Conservation (phyloP, 2,888 invertebrate species). For the Drosophila siamana region DNA sequence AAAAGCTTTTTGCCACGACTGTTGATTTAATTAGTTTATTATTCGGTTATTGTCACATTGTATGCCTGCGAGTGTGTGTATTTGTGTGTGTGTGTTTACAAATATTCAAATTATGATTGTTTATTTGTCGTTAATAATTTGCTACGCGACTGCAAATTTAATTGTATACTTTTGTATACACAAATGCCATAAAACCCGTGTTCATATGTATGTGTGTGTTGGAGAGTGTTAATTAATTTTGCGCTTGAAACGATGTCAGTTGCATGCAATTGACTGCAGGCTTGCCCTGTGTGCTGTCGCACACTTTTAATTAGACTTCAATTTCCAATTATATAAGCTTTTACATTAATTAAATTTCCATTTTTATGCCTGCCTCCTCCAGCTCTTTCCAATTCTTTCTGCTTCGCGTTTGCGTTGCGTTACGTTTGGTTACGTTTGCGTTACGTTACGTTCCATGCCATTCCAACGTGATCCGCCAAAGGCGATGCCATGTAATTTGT, state of each 20-base stretch:
- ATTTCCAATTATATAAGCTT: constrained; percentile 72
- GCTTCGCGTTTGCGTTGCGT: background rate
- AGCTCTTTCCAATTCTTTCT: no score
- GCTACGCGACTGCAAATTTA: constrained; percentile 56
- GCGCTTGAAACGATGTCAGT: constrained; percentile 71
- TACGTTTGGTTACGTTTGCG: no score
- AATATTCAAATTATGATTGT: constrained; percentile 65
- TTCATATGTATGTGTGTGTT: constrained; percentile 40
- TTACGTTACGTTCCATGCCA: background rate
- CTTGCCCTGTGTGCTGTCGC: constrained; percentile 46
- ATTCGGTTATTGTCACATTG: constrained; percentile 48
- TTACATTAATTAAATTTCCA: constrained; percentile 83
- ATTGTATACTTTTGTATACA: constrained; percentile 64
- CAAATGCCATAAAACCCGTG: constrained; percentile 28
- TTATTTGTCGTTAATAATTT: constrained; percentile 75
- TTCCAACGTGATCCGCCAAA: constrained; percentile 5
- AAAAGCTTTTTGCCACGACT: constrained; percentile 46
- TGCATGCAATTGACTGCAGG: constrained; percentile 69
- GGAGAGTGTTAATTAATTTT: constrained; percentile 78
- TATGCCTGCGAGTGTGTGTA: constrained; percentile 4
- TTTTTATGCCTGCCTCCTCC: constrained; percentile 61
- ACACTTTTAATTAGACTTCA: constrained; percentile 76
- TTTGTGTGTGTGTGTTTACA: constrained; percentile 23
- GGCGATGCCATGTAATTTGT: constrained; percentile 66
- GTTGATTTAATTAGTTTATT: constrained; percentile 78